A percentile compares a stretch with the other conserved stretches of the same genome.
Conservation (phyloP, 2,888 invertebrate species). For the Pheosia gnoma region DNA sequence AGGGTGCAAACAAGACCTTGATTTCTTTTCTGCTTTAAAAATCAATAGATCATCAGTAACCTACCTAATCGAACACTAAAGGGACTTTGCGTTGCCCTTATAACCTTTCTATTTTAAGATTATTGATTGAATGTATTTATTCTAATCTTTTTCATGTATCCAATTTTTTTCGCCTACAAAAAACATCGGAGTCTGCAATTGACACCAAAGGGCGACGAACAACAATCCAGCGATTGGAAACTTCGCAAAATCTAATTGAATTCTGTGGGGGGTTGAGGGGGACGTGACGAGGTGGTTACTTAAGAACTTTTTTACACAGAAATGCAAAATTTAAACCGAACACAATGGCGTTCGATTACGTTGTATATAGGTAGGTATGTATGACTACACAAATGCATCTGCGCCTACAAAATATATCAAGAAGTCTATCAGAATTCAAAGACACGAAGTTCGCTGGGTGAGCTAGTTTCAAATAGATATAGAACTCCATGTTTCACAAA, state of each 20-base stretch:
- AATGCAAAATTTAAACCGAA: conserved; percentile 21
- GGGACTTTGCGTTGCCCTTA: too few species aligned
- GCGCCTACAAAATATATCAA: too few species aligned
- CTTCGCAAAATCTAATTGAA: conserved; percentile 48
- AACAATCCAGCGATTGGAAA: conserved; percentile 44
- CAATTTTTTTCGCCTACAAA: conserved; percentile 28
- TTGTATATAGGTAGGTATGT: too few species aligned
- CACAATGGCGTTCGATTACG: neutral
- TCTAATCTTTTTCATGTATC: conserved; percentile 1
- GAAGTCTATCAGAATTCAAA: too few species aligned
- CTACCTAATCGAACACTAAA: too few species aligned
- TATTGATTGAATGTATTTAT: neutral
- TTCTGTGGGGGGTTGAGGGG: conserved; percentile 24
- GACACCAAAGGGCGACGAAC: conserved; percentile 37
- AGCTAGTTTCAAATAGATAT: too few species aligned
- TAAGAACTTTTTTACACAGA: conserved; percentile 29
- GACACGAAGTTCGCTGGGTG: too few species aligned
- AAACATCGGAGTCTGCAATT: conserved; percentile 31
- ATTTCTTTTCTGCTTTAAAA: too few species aligned
- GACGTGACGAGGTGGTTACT: conserved; percentile 18
- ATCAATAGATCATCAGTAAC: too few species aligned
- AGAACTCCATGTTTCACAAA: too few species aligned
- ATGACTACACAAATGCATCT: too few species aligned
- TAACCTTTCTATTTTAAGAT: neutral
- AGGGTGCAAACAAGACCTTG: too few species aligned